Evolutionary conservation across 2,113 vertebrate species (phyloP).

Genomic region (Embiotoca jacksoni): DNA sequence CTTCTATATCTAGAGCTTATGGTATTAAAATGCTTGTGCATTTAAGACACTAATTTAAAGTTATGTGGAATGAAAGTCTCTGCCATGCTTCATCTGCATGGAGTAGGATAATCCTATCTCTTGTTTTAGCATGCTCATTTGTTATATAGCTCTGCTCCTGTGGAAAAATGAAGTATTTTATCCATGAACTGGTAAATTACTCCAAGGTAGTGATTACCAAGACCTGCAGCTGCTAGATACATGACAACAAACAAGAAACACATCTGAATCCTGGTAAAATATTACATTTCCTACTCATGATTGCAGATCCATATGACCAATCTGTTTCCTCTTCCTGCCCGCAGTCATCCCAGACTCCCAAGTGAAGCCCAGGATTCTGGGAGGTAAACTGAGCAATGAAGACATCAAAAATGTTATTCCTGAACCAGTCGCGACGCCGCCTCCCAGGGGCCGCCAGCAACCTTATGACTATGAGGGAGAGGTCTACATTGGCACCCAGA

Average conservation of each 20-base stretch:
- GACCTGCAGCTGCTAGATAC: slow-evolving; percentile 52
- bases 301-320: slow-evolving; percentile 61
- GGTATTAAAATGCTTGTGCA: slow-evolving; percentile 32
- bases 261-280: slow-evolving; percentile 32
- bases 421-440: slow-evolving; percentile 74
- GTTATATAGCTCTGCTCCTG: not conserved
- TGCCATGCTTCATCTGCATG: slow-evolving; percentile 64
- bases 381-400: slow-evolving; percentile 84
- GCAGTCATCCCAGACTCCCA: slow-evolving; percentile 89
- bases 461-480: slow-evolving; percentile 86
- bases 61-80: not conserved
- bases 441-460: slow-evolving; percentile 77
- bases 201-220: not conserved
- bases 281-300: slow-evolving; percentile 28
- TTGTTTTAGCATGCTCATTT: slow-evolving; percentile 29
- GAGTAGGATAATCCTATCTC: slow-evolving; percentile 13
- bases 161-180: slow-evolving; percentile 1
- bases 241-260: slow-evolving; percentile 43
- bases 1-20: not conserved
- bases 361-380: slow-evolving; percentile 81
- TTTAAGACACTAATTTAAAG: slow-evolving; percentile 19
- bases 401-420: slow-evolving; percentile 87
- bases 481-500: slow-evolving; percentile 73
- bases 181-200: slow-evolving; percentile 22
- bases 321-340: slow-evolving; percentile 48